Evolutionary conservation across 2,113 vertebrate genomes (phyloP).

Genomic region (Xenus cinereus): DNA sequence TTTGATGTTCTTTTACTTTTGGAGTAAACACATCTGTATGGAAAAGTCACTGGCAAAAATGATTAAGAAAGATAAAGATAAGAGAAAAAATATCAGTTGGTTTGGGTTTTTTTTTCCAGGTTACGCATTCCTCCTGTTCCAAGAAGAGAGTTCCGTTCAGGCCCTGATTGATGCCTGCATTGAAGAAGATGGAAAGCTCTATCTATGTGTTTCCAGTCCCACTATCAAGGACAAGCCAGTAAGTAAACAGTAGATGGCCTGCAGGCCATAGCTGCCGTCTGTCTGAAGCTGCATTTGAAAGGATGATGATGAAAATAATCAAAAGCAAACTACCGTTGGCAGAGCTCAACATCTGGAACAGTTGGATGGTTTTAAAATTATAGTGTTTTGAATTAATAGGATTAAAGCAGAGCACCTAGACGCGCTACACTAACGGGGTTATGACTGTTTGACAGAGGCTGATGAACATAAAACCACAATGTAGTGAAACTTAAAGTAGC

Average conservation of each 20-base stretch:
- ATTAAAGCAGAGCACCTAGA: slow-evolving; percentile 3
- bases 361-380: not conserved
- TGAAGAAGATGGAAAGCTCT: slow-evolving; percentile 97
- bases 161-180: slow-evolving; percentile 96
- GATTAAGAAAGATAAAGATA: not conserved
- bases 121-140: slow-evolving; percentile 98
- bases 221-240: slow-evolving; percentile 99
- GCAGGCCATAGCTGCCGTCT: slow-evolving; percentile 7
- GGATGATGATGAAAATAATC: not conserved
- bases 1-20: not conserved
- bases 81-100: not conserved
- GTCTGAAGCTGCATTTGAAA: slow-evolving; percentile 11
- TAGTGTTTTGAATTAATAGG: not conserved
- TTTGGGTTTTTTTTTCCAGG: slow-evolving; percentile 70
- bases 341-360: slow-evolving; percentile 35
- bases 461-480: not conserved
- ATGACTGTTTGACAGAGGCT: not conserved
- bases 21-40: not conserved
- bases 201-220: slow-evolving; percentile 97
- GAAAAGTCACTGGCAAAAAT: not conserved
- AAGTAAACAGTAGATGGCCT: slow-evolving; percentile 67
- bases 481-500: not conserved
- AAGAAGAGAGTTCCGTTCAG: slow-evolving; percentile 97
- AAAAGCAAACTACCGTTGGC: not conserved
- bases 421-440: not conserved